Evolutionary conservation across 2,888 invertebrate genomes (phyloP).

Genomic region (Orgyia antiqua): DNA sequence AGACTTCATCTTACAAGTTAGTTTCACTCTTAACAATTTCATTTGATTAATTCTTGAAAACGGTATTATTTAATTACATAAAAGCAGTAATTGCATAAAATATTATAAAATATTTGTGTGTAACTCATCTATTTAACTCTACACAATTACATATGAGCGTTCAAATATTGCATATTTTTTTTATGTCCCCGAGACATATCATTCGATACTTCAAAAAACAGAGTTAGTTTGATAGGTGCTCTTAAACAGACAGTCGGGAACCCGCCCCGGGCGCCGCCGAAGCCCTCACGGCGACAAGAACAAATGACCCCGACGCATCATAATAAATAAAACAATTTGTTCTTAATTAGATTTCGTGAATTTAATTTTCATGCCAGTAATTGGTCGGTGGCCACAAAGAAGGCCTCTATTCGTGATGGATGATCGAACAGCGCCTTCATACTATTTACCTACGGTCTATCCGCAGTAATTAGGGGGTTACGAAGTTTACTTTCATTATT

Average conservation of each 20-base stretch:
- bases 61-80: too few species aligned
- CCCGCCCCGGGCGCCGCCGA: conserved; percentile 68
- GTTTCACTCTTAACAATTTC: too few species aligned
- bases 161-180: too few species aligned
- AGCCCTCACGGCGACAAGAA: conserved; percentile 56
- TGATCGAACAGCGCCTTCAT: conserved; percentile 69
- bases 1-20: too few species aligned
- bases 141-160: too few species aligned
- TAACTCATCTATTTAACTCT: too few species aligned
- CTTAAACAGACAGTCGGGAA: conserved; percentile 35
- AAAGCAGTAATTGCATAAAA: too few species aligned
- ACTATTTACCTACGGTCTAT: conserved; percentile 68
- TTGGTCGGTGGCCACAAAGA: conserved; percentile 77
- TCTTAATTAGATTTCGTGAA: conserved; percentile 79
- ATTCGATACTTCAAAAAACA: conserved; percentile 40
- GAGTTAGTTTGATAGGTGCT: conserved; percentile 23
- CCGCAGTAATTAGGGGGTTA: conserved; percentile 67
- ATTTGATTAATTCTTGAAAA: too few species aligned
- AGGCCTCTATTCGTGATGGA: conserved; percentile 73
- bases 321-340: conserved; percentile 79
- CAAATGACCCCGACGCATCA: conserved; percentile 76
- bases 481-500: conserved; percentile 73
- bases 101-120: too few species aligned
- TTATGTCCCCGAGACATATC: too few species aligned
- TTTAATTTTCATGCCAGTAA: conserved; percentile 78